These are phyloP conservation scores for Leptatherina wallacei DNA, from an alignment of 2,797 vertebrate genomes.

Conservation along the genomic window DNA sequence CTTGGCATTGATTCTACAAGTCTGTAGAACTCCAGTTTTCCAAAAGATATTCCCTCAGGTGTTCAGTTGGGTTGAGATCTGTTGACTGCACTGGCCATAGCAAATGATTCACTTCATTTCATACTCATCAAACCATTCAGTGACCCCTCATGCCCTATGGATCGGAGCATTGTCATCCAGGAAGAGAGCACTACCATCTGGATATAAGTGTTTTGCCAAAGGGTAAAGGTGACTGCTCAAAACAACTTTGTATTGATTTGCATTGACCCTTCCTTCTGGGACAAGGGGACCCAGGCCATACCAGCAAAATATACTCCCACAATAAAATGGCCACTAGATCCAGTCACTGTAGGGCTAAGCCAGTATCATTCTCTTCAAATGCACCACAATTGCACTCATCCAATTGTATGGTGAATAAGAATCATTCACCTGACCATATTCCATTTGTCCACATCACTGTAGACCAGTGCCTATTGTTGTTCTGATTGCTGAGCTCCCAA, in stretches of 20 bases:
- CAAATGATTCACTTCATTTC: background rate
- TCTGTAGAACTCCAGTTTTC: background rate
- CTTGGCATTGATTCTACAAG: background rate
- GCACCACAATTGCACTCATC: background rate
- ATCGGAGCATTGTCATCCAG: constrained; percentile 1
- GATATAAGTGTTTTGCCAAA: constrained; percentile 8
- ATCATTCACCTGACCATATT: background rate
- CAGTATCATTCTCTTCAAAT: background rate
- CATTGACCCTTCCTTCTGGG: constrained; percentile 2
- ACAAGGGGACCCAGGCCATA: background rate
- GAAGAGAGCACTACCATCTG: background rate
- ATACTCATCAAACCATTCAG: constrained; percentile 9
- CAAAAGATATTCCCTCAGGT: constrained; percentile 1
- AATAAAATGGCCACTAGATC: background rate
- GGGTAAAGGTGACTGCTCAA: background rate
- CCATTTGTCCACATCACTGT: background rate
- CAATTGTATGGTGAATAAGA: background rate
- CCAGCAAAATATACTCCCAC: background rate
- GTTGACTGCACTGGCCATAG: fast-evolving
- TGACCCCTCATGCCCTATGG: constrained; percentile 8
- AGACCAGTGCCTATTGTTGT: background rate
- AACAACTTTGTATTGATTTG: constrained; percentile 18
- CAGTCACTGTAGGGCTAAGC: background rate
- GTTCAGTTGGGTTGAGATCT: background rate
- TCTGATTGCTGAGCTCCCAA: background rate